Evolutionary conservation across 2,797 vertebrate species (phyloP).

Genomic region (Limnodromus scolopaceus): DNA sequence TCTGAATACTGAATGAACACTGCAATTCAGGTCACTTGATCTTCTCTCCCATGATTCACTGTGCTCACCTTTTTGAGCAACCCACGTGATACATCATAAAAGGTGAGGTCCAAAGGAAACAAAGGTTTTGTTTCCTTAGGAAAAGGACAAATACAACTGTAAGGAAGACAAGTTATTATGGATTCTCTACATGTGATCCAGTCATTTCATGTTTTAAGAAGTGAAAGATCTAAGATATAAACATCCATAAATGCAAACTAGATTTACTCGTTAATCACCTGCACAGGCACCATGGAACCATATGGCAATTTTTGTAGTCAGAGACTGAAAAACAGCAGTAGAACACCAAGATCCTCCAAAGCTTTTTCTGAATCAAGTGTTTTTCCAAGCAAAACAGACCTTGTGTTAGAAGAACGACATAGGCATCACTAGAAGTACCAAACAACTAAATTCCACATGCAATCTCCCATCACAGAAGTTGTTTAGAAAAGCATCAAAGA

Average conservation of each 20-base stretch:
- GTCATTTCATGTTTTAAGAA: not conserved
- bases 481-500: not conserved
- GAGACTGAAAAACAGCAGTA: not conserved
- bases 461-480: not conserved
- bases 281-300: not conserved
- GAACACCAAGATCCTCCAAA: not conserved
- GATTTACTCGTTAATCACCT: not conserved
- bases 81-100: not conserved
- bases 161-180: not conserved
- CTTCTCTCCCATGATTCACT: not conserved
- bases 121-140: not conserved
- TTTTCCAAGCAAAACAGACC: not conserved
- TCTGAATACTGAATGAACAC: not conserved
- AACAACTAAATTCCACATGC: not conserved
- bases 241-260: not conserved
- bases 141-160: not conserved
- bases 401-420: not conserved
- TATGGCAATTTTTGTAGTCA: not conserved
- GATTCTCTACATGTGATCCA: not conserved
- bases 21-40: not conserved
- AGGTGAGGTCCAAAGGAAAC: not conserved
- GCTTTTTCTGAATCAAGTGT: not conserved
- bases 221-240: not conserved
- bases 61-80: not conserved
- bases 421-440: not conserved